Evolutionary conservation across 2,888 invertebrate genomes (phyloP).

Genomic region (Idaea dimidiata): DNA sequence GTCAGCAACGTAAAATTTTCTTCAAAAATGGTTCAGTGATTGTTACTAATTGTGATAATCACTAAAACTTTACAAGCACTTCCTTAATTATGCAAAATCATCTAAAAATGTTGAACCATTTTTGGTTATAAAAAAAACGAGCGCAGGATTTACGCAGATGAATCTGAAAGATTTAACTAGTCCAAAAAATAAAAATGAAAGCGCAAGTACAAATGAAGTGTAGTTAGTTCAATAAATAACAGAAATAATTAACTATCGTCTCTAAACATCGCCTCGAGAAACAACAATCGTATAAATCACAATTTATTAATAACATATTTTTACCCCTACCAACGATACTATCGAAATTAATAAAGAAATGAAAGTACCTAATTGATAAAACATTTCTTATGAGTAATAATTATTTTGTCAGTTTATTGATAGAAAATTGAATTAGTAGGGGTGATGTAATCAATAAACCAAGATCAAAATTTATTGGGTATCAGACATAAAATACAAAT

Average conservation of each 20-base stretch:
- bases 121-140: too few relatives aligned
- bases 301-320: constrained; percentile 31
- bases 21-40: too few relatives aligned
- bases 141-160: too few relatives aligned
- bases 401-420: constrained; percentile 12
- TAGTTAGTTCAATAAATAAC: constrained; percentile 1
- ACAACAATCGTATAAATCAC: constrained; percentile 27
- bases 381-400: constrained; percentile 23
- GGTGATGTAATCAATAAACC: background rate
- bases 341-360: constrained; percentile 22
- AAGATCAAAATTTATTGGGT: too few relatives aligned
- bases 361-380: constrained; percentile 24
- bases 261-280: constrained; percentile 16
- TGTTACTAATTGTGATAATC: too few relatives aligned
- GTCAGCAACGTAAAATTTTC: too few relatives aligned
- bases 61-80: too few relatives aligned
- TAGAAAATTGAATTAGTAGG: constrained; percentile 18
- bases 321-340: constrained; percentile 17
- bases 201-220: background rate
- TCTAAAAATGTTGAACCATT: too few relatives aligned
- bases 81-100: too few relatives aligned
- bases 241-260: background rate
- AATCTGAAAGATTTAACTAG: too few relatives aligned
- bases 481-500: too few relatives aligned
- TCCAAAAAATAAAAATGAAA: background rate